phyloP scores from a whole-genome alignment of 2,888 invertebrate species.

The Trichopria drosophilae region DNA sequence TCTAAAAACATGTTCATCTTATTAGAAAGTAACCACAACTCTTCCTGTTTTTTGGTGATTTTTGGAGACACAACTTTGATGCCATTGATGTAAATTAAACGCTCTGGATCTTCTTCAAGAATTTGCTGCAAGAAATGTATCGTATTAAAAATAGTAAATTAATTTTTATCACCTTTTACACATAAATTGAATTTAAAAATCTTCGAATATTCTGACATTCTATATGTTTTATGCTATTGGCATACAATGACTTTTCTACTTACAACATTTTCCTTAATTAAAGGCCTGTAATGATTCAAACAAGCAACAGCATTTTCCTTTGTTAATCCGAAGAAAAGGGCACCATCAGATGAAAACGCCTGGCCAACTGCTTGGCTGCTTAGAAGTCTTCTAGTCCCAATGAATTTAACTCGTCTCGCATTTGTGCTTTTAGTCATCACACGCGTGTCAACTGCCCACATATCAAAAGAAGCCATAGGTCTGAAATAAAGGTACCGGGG shows the following conservation, averaged over 20 bases:
- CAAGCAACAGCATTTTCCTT: slow-evolving; percentile 52
- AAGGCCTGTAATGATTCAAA: slow-evolving; percentile 48
- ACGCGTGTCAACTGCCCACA: slow-evolving; percentile 29
- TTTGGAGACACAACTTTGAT: no score
- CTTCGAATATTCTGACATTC: no score
- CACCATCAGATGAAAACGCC: slow-evolving; percentile 40
- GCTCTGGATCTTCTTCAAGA: no score
- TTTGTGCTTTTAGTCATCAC: slow-evolving; percentile 33
- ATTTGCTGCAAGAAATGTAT: neutral
- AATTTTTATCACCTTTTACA: no score
- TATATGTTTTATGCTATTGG: no score
- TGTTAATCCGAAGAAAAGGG: slow-evolving; percentile 54
- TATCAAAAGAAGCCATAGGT: slow-evolving; percentile 41
- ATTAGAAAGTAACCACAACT: no score
- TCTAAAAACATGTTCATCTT: no score
- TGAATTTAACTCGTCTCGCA: slow-evolving; percentile 30
- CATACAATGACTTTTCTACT: no score
- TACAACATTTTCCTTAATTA: slow-evolving; percentile 36
- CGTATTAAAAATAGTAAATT: neutral
- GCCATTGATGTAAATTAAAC: no score
- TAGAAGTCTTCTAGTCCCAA: slow-evolving; percentile 32
- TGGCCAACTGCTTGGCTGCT: slow-evolving; percentile 34
- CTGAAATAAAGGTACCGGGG: slow-evolving; percentile 38
- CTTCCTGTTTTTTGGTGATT: no score
- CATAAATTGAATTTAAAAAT: no score